Conservation (phyloP, 2,797 vertebrate species). For the Hyperoplus lanceolatus region DNA sequence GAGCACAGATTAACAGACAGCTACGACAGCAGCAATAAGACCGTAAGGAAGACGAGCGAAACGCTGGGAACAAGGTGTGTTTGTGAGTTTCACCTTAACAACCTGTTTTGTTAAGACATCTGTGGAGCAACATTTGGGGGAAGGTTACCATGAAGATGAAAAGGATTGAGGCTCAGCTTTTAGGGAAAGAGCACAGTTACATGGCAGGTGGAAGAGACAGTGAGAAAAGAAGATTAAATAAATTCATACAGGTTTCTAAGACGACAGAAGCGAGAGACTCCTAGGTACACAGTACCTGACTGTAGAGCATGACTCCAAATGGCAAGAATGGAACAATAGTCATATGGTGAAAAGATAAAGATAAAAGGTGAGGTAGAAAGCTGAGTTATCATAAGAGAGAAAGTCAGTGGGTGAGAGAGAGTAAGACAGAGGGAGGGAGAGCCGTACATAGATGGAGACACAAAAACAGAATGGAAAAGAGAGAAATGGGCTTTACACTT, state of each 20-base stretch:
- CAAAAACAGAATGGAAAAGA: not conserved
- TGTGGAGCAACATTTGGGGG: not conserved
- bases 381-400: no score
- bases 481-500: not conserved
- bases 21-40: not conserved
- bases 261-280: slow-evolving; percentile 5
- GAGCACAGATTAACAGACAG: slow-evolving; percentile 10
- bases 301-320: slow-evolving; percentile 32
- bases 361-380: not conserved
- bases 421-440: slow-evolving; percentile 2
- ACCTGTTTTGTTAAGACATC: slow-evolving; percentile 17
- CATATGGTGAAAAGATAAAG: slow-evolving; percentile 1
- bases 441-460: slow-evolving; percentile 1
- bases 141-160: slow-evolving; percentile 46
- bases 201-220: slow-evolving; percentile 1
- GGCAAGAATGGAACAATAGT: slow-evolving; percentile 5
- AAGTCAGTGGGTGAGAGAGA: not conserved
- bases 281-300: slow-evolving; percentile 9
- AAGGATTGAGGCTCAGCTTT: slow-evolving; percentile 17
- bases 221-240: slow-evolving; percentile 13
- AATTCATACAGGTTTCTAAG: not conserved
- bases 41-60: slow-evolving; percentile 10
- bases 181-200: slow-evolving; percentile 7
- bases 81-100: slow-evolving; percentile 29
- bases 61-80: slow-evolving; percentile 12